Base-by-base conservation (phyloP, 2,113 vertebrate genomes). In the Arothron firmamentum region DNA sequence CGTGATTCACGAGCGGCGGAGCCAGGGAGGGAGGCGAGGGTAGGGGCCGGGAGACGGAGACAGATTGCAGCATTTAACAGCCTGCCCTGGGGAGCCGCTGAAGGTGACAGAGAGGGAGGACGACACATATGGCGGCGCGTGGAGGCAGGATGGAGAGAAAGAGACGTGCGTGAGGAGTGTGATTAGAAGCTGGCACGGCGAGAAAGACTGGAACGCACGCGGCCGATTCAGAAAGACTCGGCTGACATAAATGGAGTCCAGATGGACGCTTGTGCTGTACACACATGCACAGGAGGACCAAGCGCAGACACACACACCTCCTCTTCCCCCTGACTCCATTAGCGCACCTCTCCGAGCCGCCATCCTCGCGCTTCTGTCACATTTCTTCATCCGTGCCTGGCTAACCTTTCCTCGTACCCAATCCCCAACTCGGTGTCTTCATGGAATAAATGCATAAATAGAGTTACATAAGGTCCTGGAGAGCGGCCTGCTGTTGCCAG, bases 11-110 rank as follows among this genome's bases (percentile, higher is more conserved):
- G 77, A 82, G 67, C 20, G 3, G 50, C 2, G 52, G 70, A 3
- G 74, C 18, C 19, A 45, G 13, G 55, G 50, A 38, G 20, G n/a
- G 42, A 52, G 57, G 46, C 54, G 56, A 18, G 49, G 73, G 77
- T 54, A 61, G 6, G 77, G 67, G 77, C 59, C 18, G 72, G 63
- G 72, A 75, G 86, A 89, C 80, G 85, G 84, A 88, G 88, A 90
- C 86, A 88, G 89, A 91, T 90, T 90, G 88, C 88, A 82, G 86
- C 88, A 87, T 90, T 91, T 90, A 90, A 88, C 81, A 82, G 82
- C 34, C 77, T 74, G 78, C 88, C 89, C 88, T 70, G 73, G 90
- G 90, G 89, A 87, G 78, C 78, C 74, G 78, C 88, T 79, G 89
- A 76, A 88, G 80, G 87, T 87, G 85, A 88, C 70, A 74, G 72